These are phyloP conservation scores for Anabacerthia variegaticeps DNA, from an alignment of 2,797 vertebrate species.

Conservation along the genomic window DNA sequence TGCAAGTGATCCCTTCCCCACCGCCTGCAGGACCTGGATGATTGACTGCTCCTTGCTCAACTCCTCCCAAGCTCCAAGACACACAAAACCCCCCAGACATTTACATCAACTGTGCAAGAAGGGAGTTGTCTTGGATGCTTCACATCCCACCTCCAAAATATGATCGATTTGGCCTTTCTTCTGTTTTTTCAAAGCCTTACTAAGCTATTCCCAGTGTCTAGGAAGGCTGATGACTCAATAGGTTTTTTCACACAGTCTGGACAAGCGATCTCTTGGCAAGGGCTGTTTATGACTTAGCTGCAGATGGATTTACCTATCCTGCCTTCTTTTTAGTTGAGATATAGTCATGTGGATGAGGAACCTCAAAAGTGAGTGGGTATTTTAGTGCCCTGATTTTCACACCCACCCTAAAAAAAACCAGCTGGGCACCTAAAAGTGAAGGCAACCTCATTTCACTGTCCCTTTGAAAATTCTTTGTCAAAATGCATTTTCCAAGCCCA, in stretches of 20 bases:
- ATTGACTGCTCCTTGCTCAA: fast-evolving
- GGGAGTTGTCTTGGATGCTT: neutral
- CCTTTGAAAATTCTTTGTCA: neutral
- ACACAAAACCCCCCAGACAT: neutral
- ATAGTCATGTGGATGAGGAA: neutral
- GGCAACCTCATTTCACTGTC: neutral
- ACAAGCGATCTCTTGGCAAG: neutral
- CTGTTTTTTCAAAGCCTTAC: constrained; percentile 1
- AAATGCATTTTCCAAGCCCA: neutral
- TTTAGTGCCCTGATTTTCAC: neutral
- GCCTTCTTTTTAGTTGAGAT: neutral
- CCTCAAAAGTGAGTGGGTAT: neutral
- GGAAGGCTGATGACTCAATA: constrained; percentile 9
- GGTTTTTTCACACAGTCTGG: neutral
- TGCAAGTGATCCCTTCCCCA: neutral
- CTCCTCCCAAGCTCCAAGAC: neutral
- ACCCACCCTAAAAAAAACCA: neutral
- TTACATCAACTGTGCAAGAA: neutral
- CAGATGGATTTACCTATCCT: neutral
- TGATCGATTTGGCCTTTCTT: neutral
- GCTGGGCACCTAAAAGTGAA: neutral
- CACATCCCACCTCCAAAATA: neutral
- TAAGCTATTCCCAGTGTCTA: neutral
- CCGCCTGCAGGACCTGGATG: neutral
- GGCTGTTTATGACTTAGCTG: neutral